phyloP scores from a whole-genome alignment of 2,888 invertebrate species.

The Gibbula magus region DNA sequence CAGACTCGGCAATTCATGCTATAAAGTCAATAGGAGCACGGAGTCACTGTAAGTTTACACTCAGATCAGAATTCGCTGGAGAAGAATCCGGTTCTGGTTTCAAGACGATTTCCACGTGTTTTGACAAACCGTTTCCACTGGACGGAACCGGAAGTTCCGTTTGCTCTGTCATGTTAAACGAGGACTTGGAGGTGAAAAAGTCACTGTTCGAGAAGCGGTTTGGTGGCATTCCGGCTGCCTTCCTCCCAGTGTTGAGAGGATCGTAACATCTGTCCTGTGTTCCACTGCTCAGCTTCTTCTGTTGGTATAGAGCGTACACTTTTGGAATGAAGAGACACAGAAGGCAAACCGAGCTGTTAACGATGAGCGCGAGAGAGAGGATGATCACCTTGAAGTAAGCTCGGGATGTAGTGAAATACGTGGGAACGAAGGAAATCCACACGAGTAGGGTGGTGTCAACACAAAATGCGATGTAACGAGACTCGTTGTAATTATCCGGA shows the following conservation, averaged over 20 bases:
- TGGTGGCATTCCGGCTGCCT: neutral
- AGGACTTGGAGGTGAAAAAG: constrained; percentile 15
- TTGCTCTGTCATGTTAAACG: neutral
- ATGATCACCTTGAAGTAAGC: constrained; percentile 48
- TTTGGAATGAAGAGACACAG: constrained; percentile 63
- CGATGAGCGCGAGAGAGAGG: constrained; percentile 52
- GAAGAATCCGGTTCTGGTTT: constrained; percentile 9
- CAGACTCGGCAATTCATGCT: too few species aligned
- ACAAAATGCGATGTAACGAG: constrained; percentile 64
- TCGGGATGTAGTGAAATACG: constrained; percentile 53
- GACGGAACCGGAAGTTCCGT: neutral
- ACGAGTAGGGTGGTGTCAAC: constrained; percentile 60
- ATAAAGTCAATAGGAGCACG: too few species aligned
- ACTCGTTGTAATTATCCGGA: constrained; percentile 70
- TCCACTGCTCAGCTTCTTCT: neutral
- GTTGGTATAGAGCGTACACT: constrained; percentile 53
- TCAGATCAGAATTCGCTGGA: neutral
- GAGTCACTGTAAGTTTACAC: neutral
- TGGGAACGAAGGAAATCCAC: constrained; percentile 59
- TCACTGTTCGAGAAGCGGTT: constrained; percentile 6
- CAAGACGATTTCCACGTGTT: neutral
- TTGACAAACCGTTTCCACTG: neutral
- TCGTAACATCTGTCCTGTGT: constrained; percentile 4
- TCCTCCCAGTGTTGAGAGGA: neutral
- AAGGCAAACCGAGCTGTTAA: constrained; percentile 58